Base-by-base conservation (phyloP, 2,888 invertebrate species). In the Barypeithes pellucidus region DNA sequence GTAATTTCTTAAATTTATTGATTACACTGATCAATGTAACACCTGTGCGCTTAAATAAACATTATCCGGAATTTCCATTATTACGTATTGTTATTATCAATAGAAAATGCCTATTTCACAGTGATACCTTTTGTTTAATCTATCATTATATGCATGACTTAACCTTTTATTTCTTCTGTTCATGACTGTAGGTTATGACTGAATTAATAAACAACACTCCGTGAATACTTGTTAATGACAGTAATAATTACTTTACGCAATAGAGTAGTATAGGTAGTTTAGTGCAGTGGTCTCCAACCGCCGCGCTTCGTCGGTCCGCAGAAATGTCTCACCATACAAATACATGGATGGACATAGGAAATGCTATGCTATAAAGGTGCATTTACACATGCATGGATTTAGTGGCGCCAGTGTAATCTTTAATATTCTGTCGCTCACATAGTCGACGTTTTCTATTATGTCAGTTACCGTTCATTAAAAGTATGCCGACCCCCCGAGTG, bases 31-130 rank as follows among this genome's bases (percentile, higher is more conserved):
- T n/a, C n/a, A 50, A 22, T n/a, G 22, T 50, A 20, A 50, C 50
- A 50, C 50, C 50, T 50, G n/a, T 24, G 3, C 22, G 50, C n/a
- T 50, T 12, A n/a, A 50, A 22, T 5, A n/a, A 47, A 9, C 12
- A 47, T 11, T 47, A 47, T 50, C 50, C n/a, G 50, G n/a, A 24
- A n/a, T 50, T 50, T 24, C 50, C 50, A 22, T 24, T 50, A n/a
- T 50, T 24, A 24, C 24, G 22, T 24, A 12, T 24, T 50, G 4
- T 24, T 24, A 47, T 20, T 20, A 24, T 12, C 22, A 50, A n/a
- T 3, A 50, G 4, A 16, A 47, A 4, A 29, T 24, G 9, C 3
- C 20, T 20, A 20, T 47, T 20, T 20, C 24, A 50, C 20, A 24
- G n/a, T 50, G n/a, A n/a, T 50, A 50, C 24, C 24, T 50, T 16